phyloP scores from a whole-genome alignment of 2,113 vertebrate genomes.

The Nematolebias whitei region DNA sequence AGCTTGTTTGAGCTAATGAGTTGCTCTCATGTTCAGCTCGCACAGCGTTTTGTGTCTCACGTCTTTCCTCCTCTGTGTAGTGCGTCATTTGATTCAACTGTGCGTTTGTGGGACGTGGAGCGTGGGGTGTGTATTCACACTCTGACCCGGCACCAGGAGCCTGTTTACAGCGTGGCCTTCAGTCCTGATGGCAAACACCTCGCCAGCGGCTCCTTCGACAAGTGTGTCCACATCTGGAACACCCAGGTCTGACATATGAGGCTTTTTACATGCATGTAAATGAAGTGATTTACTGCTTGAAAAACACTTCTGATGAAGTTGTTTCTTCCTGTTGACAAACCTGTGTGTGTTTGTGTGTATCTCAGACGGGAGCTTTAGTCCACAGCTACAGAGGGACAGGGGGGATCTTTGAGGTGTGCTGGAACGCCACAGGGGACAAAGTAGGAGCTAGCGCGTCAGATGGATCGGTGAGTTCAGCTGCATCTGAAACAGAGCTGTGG shows the following conservation, averaged over 20 bases:
- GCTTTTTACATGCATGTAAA: neutral
- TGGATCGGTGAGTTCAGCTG: constrained; percentile 93
- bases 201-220: constrained; percentile 99
- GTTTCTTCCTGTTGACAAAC: neutral
- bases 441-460: constrained; percentile 99
- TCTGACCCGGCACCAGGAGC: constrained; percentile 98
- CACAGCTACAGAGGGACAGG: constrained; percentile 99
- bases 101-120: constrained; percentile 99
- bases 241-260: constrained; percentile 87
- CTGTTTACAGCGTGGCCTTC: constrained; percentile 99
- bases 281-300: too few species aligned
- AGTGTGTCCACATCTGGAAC: constrained; percentile 99
- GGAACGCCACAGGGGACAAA: constrained; percentile 99
- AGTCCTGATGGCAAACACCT: constrained; percentile 97
- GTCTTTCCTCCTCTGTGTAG: constrained; percentile 64
- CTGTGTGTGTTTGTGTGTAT: neutral
- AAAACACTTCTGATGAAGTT: neutral
- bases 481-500: too few species aligned
- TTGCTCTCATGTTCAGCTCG: too few species aligned
- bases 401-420: constrained; percentile 99
- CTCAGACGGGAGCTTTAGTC: constrained; percentile 96
- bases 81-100: constrained; percentile 98
- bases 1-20: too few species aligned
- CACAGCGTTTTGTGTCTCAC: neutral
- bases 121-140: constrained; percentile 98